Conservation (phyloP, 2,888 invertebrate species). For the Patella ulyssiponensis region DNA sequence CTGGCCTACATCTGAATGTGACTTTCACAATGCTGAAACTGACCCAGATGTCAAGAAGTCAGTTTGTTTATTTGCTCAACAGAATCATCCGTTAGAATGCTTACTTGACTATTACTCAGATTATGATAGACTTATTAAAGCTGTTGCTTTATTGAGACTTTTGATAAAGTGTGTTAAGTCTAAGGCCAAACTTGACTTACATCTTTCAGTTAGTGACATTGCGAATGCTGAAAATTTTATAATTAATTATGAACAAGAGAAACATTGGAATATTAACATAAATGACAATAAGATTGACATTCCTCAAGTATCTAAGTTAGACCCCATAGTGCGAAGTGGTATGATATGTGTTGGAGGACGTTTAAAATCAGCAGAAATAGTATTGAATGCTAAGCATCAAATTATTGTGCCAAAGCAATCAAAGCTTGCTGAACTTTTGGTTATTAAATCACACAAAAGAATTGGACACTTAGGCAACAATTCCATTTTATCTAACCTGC, state of each 20-base stretch:
- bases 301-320: conserved; percentile 10
- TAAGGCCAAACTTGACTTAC: neutral
- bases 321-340: neutral
- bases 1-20: neutral
- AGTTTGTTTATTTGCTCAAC: neutral
- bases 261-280: neutral
- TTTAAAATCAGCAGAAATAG: neutral
- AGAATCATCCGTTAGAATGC: neutral
- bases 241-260: conserved; percentile 1
- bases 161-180: neutral
- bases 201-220: neutral
- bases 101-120: neutral
- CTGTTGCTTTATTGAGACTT: conserved; percentile 6
- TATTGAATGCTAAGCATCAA: conserved; percentile 18
- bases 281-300: too few relatives aligned
- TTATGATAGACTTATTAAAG: neutral
- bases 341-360: conserved; percentile 17
- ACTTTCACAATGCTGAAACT: neutral
- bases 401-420: conserved; percentile 20
- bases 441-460: conserved; percentile 6
- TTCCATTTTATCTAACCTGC: neutral
- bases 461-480: conserved; percentile 13
- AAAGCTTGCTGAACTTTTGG: conserved; percentile 14
- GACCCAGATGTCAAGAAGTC: neutral
- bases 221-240: neutral